Percentiles rank a stretch among this genome's conserved stretches.
These are phyloP conservation scores for Archegozetes longisetosus DNA, from an alignment of 1,140 invertebrate genomes.

Conservation along the genomic window DNA sequence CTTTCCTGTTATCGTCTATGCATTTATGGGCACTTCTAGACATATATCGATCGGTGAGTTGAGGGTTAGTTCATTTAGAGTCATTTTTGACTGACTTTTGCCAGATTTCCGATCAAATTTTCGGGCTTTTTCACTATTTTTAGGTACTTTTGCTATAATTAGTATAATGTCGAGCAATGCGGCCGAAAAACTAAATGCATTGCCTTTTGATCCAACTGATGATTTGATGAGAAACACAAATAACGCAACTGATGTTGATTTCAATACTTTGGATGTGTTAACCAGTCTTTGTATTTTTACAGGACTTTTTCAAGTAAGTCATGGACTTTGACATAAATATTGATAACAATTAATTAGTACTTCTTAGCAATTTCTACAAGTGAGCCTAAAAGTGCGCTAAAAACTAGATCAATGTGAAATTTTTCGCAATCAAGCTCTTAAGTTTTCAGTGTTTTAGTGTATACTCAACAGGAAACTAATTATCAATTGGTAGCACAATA, in stretches of 20 bases:
- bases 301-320: background rate
- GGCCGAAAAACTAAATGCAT: background rate
- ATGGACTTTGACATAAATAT: background rate
- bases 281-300: background rate
- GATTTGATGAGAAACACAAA: too few relatives aligned
- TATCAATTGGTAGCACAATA: too few relatives aligned
- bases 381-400: too few relatives aligned
- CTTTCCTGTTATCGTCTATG: slow-evolving; percentile 76
- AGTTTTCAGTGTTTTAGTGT: too few relatives aligned
- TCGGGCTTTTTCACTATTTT: too few relatives aligned
- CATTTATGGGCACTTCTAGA: slow-evolving; percentile 72
- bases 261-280: background rate
- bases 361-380: too few relatives aligned
- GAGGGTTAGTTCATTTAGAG: background rate
- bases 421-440: too few relatives aligned
- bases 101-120: too few relatives aligned
- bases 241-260: background rate
- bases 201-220: too few relatives aligned
- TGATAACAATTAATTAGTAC: too few relatives aligned
- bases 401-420: too few relatives aligned
- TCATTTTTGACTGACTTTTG: background rate
- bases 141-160: background rate
- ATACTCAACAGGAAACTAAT: too few relatives aligned
- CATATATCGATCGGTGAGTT: slow-evolving; percentile 67
- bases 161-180: background rate